Conservation (phyloP, 37 sponge, comb jelly and placozoan species). For the Bolinopsis microptera region DNA sequence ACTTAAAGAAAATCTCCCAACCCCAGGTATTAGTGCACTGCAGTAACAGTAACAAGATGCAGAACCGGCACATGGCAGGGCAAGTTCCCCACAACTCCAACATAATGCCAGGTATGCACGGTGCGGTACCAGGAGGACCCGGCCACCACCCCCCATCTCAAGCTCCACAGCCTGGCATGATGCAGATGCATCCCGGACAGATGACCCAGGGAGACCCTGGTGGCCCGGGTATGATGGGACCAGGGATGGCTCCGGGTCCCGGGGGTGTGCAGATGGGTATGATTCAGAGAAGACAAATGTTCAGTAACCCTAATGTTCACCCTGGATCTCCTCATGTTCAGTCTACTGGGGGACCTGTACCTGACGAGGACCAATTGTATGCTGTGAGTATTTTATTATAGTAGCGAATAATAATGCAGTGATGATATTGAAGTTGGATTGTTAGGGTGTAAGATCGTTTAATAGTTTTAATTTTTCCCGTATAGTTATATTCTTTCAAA, state of each 20-base stretch:
- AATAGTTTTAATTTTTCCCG: neutral
- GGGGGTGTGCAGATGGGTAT: constrained; percentile 26
- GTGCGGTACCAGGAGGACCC: neutral
- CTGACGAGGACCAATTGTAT: constrained; percentile 1
- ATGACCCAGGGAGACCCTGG: neutral
- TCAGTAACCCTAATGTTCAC: neutral
- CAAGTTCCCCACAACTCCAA: neutral
- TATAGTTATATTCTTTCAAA: neutral
- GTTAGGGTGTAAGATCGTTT: neutral
- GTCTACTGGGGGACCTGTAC: neutral
- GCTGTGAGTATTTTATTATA: neutral
- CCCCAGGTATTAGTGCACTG: constrained; percentile 39
- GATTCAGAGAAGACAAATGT: constrained; percentile 30
- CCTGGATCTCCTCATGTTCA: constrained; percentile 54
- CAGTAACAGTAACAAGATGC: neutral
- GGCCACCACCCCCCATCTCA: neutral
- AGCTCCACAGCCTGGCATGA: neutral
- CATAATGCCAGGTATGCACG: neutral
- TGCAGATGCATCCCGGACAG: neutral
- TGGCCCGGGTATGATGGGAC: no score
- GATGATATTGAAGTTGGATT: no score
- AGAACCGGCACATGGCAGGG: neutral
- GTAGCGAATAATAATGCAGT: no score
- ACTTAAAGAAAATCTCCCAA: no score
- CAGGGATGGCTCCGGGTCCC: neutral